phyloP scores from a whole-genome alignment of 2,797 vertebrate species.

The Lerista edwardsae region DNA sequence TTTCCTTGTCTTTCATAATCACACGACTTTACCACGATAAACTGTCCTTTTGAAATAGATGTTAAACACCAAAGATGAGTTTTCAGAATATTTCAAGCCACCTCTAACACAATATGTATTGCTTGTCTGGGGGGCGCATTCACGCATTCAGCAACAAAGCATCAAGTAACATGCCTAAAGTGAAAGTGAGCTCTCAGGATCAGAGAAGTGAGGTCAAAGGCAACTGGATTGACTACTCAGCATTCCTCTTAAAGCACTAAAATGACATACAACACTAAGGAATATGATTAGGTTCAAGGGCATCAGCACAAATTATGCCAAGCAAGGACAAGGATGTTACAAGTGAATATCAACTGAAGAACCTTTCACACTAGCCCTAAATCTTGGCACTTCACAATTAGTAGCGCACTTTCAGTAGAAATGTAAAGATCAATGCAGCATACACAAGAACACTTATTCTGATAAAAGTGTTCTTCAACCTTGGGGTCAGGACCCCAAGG shows the following conservation, averaged over 20 bases:
- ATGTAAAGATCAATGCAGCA: neutral
- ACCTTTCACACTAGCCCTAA: neutral
- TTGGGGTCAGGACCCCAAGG: too few relatives aligned
- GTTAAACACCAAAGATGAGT: neutral
- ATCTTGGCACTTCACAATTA: neutral
- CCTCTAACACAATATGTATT: neutral
- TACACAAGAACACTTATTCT: neutral
- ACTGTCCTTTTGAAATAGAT: neutral
- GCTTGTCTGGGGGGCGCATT: too few relatives aligned
- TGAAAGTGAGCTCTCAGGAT: neutral
- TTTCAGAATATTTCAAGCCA: neutral
- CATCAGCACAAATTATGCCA: neutral
- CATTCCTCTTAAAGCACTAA: neutral
- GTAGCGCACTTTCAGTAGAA: neutral
- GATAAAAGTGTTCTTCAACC: neutral
- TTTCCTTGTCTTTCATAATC: neutral
- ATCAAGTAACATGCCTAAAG: neutral
- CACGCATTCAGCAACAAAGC: neutral
- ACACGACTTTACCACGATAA: too few relatives aligned
- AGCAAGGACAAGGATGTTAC: neutral
- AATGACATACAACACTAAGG: neutral
- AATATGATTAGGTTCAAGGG: neutral
- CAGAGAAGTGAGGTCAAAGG: neutral
- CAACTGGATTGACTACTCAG: neutral
- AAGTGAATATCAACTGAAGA: too few relatives aligned